Percentiles rank a stretch among this genome's conserved stretches.
These are phyloP conservation scores for Mesembrinibis cayennensis DNA, from an alignment of 2,113 vertebrate species.

Conservation along the genomic window DNA sequence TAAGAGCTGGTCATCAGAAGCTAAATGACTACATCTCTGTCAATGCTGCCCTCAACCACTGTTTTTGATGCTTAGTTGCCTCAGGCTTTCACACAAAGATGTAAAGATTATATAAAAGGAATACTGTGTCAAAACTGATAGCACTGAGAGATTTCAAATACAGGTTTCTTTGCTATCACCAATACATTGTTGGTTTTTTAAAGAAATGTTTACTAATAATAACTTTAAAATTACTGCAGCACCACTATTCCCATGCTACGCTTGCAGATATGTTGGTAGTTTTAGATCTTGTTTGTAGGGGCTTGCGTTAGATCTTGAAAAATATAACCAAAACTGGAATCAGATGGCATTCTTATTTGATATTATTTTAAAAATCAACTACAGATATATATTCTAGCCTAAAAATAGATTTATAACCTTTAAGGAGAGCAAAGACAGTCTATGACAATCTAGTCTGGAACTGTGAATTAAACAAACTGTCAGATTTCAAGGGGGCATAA, in stretches of 20 bases:
- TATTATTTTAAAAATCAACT: neutral
- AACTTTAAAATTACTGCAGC: neutral
- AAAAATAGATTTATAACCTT: neutral
- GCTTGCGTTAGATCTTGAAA: neutral
- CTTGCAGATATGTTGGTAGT: neutral
- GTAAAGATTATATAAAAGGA: neutral
- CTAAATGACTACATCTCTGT: neutral
- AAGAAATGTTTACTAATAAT: neutral
- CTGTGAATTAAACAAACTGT: neutral
- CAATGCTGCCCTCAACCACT: neutral
- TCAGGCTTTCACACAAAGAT: neutral
- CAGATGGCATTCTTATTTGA: neutral
- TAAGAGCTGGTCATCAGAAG: neutral
- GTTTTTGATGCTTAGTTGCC: neutral
- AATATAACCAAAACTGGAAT: neutral
- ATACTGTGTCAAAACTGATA: neutral
- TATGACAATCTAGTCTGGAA: neutral
- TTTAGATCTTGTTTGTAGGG: neutral
- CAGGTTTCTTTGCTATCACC: neutral
- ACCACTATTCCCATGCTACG: neutral
- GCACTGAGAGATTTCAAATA: neutral
- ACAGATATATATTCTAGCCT: neutral
- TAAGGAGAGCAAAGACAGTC: neutral
- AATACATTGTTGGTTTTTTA: neutral
- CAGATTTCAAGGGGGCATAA: neutral